Evolutionary conservation across 2,888 invertebrate genomes (phyloP), one percentile per base, ranked within the genome.

Genomic region (Sepioteuthis lessoniana): DNA sequence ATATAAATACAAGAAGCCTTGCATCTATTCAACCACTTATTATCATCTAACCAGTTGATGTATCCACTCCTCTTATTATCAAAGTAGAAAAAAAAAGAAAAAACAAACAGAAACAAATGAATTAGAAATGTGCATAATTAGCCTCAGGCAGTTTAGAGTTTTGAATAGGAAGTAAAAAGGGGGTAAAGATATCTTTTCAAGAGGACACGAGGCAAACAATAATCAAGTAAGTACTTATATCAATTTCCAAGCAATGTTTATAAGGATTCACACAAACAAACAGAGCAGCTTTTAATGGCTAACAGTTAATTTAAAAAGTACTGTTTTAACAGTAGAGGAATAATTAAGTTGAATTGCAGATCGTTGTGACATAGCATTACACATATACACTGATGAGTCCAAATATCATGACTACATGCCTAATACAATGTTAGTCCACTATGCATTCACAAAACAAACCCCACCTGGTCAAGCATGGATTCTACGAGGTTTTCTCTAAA

Each of bases 201-300:
- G 76, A 31, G 76, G 76, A 76, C 31, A 76, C 76, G 10, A 76
- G 76, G 76, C 76, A 76, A 76, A 76, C 76, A 76, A 76, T 76
- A 76, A 76, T 76, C n/a, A 76, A 76, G 76, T 76, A 76, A 76
- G 76, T 76, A 76, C 76, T 31, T 31, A 76, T 76, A 76, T 76
- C 76, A 76, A 76, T 76, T 76, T 76, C 76, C 76, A 31, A 31
- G 31, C 76, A 76, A 76, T 76, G n/a, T 76, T 76, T 76, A 76
- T 31, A 76, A 76, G 76, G 76, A 28, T 76, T 76, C 76, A 76
- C 31, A n/a, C 76, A 76, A 13, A 55, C 55, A 55, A 55, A 76
- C 76, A 76, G 76, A 76, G 31, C 76, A n/a, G 76, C 76, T 76
- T 76, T 76, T 76, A 76, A 76, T 76, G 76, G 76, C 76, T n/a